phyloP scores from a whole-genome alignment of 1,140 invertebrate genomes.

The Gyrodactylus bullatarudis region DNA sequence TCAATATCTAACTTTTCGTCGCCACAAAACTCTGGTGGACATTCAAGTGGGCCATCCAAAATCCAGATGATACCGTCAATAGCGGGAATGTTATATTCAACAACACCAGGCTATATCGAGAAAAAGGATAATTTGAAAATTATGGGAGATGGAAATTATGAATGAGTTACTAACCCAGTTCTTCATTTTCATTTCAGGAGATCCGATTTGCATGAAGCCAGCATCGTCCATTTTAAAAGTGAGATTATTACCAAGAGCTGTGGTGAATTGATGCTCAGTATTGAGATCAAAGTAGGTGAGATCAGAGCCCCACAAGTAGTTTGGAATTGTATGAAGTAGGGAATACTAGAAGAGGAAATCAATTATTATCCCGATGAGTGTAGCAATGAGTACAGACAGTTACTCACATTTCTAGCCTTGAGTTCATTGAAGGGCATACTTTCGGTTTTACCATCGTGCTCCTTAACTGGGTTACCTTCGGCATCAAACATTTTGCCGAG shows the following conservation, averaged over 20 bases:
- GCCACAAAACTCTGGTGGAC: background rate
- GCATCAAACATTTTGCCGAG: background rate
- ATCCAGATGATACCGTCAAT: background rate
- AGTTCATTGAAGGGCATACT: background rate
- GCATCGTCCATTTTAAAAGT: background rate
- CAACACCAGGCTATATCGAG: background rate
- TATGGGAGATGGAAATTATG: too few species aligned
- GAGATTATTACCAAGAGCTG: background rate
- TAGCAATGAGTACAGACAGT: too few species aligned
- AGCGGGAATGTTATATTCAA: background rate
- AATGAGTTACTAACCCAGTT: too few species aligned
- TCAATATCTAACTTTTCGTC: background rate
- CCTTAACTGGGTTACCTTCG: background rate
- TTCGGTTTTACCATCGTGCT: background rate
- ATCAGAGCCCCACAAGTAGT: slow-evolving; percentile 1
- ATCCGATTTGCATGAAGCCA: background rate
- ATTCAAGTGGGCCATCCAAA: background rate
- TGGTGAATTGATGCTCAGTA: background rate
- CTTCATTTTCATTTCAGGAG: background rate
- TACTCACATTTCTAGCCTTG: background rate
- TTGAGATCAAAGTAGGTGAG: background rate
- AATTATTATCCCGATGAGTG: too few species aligned
- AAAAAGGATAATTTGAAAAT: too few species aligned
- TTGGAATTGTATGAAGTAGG: background rate
- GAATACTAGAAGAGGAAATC: background rate